These are phyloP conservation scores for Perca fluviatilis DNA, from an alignment of 2,113 vertebrate species.

Conservation along the genomic window DNA sequence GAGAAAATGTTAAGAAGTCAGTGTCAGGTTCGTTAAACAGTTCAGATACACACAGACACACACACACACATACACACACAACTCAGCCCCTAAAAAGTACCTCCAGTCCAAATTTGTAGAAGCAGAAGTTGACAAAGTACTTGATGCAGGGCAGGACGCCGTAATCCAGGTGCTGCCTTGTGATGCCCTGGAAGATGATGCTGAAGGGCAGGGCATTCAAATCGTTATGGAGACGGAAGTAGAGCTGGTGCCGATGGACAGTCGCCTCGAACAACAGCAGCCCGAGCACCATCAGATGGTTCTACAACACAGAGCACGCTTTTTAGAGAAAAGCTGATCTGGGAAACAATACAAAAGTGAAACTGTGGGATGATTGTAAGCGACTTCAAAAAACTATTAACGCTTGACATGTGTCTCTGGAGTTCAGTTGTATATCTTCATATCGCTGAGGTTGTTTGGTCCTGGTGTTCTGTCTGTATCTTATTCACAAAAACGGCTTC, in stretches of 20 bases:
- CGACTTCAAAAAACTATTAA: background rate
- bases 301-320: constrained; percentile 65
- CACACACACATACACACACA: background rate
- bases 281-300: constrained; percentile 79
- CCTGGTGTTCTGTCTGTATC: background rate
- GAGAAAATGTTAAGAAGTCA: background rate
- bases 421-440: background rate
- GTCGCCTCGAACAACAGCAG: constrained; percentile 81
- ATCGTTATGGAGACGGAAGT: constrained; percentile 71
- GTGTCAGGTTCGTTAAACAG: background rate
- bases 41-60: background rate
- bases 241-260: constrained; percentile 76
- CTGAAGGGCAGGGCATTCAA: constrained; percentile 70
- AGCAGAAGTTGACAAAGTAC: constrained; percentile 85
- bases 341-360: background rate
- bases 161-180: constrained; percentile 74
- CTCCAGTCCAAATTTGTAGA: constrained; percentile 87
- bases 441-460: background rate
- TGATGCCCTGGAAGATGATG: constrained; percentile 74
- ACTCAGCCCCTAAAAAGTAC: constrained; percentile 43
- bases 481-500: background rate
- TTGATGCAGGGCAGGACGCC: constrained; percentile 77
- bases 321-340: background rate
- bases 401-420: background rate
- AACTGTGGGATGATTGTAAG: background rate